Base-by-base conservation (phyloP, 2,888 invertebrate genomes). In the Acanthoscelides obtectus region DNA sequence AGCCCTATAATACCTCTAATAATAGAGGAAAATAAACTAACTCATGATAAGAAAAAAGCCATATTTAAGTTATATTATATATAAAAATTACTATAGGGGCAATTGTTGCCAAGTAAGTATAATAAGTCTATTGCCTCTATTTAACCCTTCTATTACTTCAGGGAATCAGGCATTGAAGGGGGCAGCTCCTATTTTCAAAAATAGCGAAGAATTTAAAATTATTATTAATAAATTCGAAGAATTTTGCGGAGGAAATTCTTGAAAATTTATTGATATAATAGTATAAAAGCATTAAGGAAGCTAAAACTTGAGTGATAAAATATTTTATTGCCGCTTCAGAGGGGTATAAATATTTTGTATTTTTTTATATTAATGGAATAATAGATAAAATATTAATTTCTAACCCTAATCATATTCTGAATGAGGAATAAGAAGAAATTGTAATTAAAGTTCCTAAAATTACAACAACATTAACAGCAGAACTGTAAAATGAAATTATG, bases 21-120 rank as follows among this genome's bases (percentile, higher is more conserved):
- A 75, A 88, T 76, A 68, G 85, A 79, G 75, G 87, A 87, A 65
- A 87, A 66, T 75, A 88, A 80, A 83, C 88, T 86, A 80, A 86
- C 83, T 71, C 86, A 75, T 74, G 84, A 79, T 80, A 88, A 79
- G 81, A 88, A 84, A 45, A 77, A 67, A 78, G 72, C 68, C 64
- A 73, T 73, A 69, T 84, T 83, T 79, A 82, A 83, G 82, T 85
- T 84, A 80, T 76, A 82, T 85, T 84, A 80, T 76, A 79, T 25
- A 72, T 72, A 20, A 79, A 20, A 80, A 89, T 77, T 83, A 89
- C 86, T 86, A 90, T 84, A 1, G 90, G 90, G 64, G 88, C 86
- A 86, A 90, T 89, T 90, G 90, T 89, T 90, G 90, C 86, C 89
- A 90, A 0, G 88, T 88, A 85, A 89, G 85, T 86, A 90, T 82